Evolutionary conservation across 2,113 vertebrate species (phyloP), one percentile per base, ranked within the genome.

Genomic region (Fukomys damarensis): DNA sequence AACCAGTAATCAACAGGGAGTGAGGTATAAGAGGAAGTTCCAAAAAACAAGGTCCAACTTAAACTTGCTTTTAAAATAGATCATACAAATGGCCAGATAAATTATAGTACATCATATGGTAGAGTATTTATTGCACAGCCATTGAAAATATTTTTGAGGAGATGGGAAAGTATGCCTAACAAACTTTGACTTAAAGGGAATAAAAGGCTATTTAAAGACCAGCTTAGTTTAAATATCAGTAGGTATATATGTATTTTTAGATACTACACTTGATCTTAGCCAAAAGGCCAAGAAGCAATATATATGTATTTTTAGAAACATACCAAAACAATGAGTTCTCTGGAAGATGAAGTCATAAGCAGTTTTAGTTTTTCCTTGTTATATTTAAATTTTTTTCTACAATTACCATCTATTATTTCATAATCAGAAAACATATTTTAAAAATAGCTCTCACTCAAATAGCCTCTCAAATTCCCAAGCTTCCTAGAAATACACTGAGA

Each of bases 361-460:
- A 70, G 46, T 85, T 94, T 81, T 72, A 63, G 81, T 46, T 94
- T 86, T 85, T 61, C 79, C 49, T 19, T 49, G 38, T 81, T 87
- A 46, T n/a, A 86, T 93, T 93, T 32, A 77, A 46, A 43, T 70
- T 93, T 83, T 83, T 93, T 96, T 84, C 76, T 89, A 19, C 46
- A 49, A 46, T 93, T 72, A 70, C 46, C 43, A 43, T 24, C 52
- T 92, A 61, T 81, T 93, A 89, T 76, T 90, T 92, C 52, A 92
- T 88, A 81, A 90, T 95, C 19, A 79, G 77, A 24, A 68, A 83
- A 86, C 16, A 26, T 22, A 3, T 59, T 93, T 89, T 38, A n/a
- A 89, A 93, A 93, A 76, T 82, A 84, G 95, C 41, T 92, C 41
- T 70, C 70, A 91, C 66, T 52, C 76, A 79, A 80, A 89, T 94